A percentile compares a stretch with the other conserved stretches of the same genome.
These are phyloP conservation scores for Choristoneura rosaceana DNA, from an alignment of 2,888 invertebrate species.

Conservation along the genomic window DNA sequence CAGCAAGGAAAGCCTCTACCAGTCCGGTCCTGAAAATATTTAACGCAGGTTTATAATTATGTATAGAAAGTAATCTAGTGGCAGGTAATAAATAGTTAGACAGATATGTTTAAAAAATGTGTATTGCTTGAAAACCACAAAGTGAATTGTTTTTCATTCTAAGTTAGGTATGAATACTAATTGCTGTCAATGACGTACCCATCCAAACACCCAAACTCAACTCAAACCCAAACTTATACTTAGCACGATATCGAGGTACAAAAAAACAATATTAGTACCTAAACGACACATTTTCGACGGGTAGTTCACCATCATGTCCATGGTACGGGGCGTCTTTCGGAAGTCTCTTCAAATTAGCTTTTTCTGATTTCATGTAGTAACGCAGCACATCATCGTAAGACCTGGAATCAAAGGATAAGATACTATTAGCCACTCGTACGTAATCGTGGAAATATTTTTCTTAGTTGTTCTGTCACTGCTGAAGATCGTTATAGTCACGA, in stretches of 20 bases:
- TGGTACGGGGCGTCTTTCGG: conserved; percentile 81
- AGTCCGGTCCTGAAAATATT: conserved; percentile 76
- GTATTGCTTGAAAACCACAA: no score
- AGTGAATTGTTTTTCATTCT: no score
- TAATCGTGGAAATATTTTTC: no score
- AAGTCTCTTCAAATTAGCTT: conserved; percentile 76
- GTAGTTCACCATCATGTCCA: conserved; percentile 87
- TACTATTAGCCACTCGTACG: no score
- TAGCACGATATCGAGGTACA: background rate
- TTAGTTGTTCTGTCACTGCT: no score
- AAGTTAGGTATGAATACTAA: no score
- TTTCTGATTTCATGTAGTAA: conserved; percentile 87
- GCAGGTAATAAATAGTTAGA: no score
- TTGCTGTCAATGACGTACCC: background rate
- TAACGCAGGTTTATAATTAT: background rate
- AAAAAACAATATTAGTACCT: conserved; percentile 56
- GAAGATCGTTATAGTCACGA: no score
- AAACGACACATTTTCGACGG: conserved; percentile 87
- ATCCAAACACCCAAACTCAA: no score
- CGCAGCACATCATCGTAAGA: conserved; percentile 86
- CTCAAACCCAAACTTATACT: background rate
- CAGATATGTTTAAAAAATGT: no score
- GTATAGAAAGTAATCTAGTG: background rate
- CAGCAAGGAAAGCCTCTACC: conserved; percentile 85
- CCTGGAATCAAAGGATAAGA: conserved; percentile 72